Conservation (phyloP, 1,140 invertebrate genomes). For the Vollenhovia emeryi region DNA sequence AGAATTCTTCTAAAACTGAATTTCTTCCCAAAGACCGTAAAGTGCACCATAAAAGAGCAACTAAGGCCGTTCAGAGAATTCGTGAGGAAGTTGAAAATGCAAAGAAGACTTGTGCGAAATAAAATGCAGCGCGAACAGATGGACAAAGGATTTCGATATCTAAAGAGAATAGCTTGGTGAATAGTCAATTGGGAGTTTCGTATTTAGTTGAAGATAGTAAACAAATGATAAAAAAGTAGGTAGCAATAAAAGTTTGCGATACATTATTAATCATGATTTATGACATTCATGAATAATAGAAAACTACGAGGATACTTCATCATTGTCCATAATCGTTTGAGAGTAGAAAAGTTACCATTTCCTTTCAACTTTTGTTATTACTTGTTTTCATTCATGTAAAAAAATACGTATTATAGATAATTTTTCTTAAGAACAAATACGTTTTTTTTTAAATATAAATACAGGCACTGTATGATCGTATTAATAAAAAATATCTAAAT, state of each 20-base stretch:
- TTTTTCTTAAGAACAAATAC: background rate
- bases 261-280: conserved; percentile 5
- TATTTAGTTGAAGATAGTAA: conserved; percentile 23
- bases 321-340: conserved; percentile 8
- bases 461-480: background rate
- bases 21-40: conserved; percentile 74
- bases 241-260: background rate
- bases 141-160: conserved; percentile 19
- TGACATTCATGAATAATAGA: conserved; percentile 2
- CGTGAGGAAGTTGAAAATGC: conserved; percentile 29
- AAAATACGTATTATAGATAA: background rate
- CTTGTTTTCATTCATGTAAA: background rate
- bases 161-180: conserved; percentile 15
- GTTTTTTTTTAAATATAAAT: background rate
- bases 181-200: background rate
- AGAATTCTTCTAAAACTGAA: conserved; percentile 75
- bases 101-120: conserved; percentile 22
- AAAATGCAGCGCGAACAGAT: background rate
- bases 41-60: conserved; percentile 78
- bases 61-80: conserved; percentile 77
- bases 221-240: background rate
- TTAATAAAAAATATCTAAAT: background rate
- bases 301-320: background rate
- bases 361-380: background rate
- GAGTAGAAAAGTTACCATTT: background rate